Evolutionary conservation across 2,888 invertebrate species (phyloP).

Genomic region (Dascillus cervinus): DNA sequence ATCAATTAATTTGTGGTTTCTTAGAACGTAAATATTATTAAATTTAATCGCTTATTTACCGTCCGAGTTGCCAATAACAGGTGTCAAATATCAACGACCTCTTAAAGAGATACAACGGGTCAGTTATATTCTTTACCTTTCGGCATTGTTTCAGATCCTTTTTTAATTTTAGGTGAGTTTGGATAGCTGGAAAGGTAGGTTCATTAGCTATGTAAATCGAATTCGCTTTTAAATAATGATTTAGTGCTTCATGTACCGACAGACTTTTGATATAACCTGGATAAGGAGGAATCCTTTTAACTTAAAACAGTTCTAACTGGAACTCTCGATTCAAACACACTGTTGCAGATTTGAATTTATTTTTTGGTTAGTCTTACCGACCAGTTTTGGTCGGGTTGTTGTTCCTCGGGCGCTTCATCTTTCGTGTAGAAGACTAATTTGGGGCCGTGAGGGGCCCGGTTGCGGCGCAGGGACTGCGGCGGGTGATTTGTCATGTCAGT

Average conservation of each 20-base stretch:
- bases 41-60: constrained; percentile 13
- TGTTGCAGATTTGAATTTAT: too few species aligned
- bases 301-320: too few species aligned
- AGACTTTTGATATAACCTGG: constrained; percentile 24
- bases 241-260: constrained; percentile 24
- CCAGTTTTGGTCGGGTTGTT: too few species aligned
- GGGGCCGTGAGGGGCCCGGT: constrained; percentile 14
- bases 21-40: constrained; percentile 5
- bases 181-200: constrained; percentile 27
- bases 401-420: too few species aligned
- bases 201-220: constrained; percentile 39
- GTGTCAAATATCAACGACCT: constrained; percentile 19
- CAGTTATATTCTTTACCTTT: constrained; percentile 10
- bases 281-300: too few species aligned
- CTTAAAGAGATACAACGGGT: constrained; percentile 10
- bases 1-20: background rate
- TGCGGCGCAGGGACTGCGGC: constrained; percentile 16
- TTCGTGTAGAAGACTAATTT: constrained; percentile 16
- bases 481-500: constrained; percentile 43
- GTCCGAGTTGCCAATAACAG: constrained; percentile 13
- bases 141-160: constrained; percentile 15
- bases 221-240: constrained; percentile 37
- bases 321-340: too few species aligned
- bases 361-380: too few species aligned
- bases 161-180: constrained; percentile 11